A percentile compares a stretch with the other conserved stretches of the same genome.
Conservation (phyloP, 2,888 invertebrate species). For the Mellilla xanthometata region DNA sequence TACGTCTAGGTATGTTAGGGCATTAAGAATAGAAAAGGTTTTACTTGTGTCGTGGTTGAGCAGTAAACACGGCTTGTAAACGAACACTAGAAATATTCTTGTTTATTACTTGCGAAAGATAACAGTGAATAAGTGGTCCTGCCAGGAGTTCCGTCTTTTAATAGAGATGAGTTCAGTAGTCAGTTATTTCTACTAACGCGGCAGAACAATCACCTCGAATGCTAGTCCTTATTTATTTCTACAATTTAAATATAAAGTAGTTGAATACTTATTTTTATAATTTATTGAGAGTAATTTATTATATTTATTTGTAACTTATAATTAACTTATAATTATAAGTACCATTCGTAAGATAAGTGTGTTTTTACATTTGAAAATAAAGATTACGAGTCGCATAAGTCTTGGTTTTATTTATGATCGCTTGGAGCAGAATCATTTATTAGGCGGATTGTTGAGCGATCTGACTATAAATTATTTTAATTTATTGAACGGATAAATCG, state of each 20-base stretch:
- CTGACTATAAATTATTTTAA: slow-evolving; percentile 30
- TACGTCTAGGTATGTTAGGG: slow-evolving; percentile 3
- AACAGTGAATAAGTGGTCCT: slow-evolving; percentile 1
- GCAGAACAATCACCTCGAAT: slow-evolving; percentile 23
- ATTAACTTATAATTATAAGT: too few species aligned
- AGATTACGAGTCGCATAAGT: slow-evolving; percentile 15
- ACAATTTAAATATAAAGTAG: slow-evolving; percentile 1
- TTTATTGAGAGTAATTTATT: slow-evolving; percentile 9
- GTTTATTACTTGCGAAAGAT: slow-evolving; percentile 10
- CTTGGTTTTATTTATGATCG: slow-evolving; percentile 10
- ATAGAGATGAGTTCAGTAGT: slow-evolving; percentile 4
- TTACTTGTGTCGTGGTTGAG: slow-evolving; percentile 2
- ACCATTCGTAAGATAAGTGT: slow-evolving; percentile 17
- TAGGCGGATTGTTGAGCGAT: slow-evolving; percentile 10
- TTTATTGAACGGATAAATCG: slow-evolving; percentile 23
- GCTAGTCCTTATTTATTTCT: slow-evolving; percentile 31
- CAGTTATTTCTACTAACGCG: slow-evolving; percentile 4
- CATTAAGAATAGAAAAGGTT: slow-evolving; percentile 12
- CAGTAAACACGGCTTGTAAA: slow-evolving; percentile 11
- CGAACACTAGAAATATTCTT: slow-evolving; percentile 4
- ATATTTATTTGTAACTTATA: slow-evolving; percentile 7
- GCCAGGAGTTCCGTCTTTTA: slow-evolving; percentile 6
- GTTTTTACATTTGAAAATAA: slow-evolving; percentile 22
- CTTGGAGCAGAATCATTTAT: slow-evolving; percentile 6
- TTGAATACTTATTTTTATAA: slow-evolving; percentile 3